These are phyloP conservation scores for Galaxias olidus DNA, from an alignment of 2,797 vertebrate species.

Conservation along the genomic window DNA sequence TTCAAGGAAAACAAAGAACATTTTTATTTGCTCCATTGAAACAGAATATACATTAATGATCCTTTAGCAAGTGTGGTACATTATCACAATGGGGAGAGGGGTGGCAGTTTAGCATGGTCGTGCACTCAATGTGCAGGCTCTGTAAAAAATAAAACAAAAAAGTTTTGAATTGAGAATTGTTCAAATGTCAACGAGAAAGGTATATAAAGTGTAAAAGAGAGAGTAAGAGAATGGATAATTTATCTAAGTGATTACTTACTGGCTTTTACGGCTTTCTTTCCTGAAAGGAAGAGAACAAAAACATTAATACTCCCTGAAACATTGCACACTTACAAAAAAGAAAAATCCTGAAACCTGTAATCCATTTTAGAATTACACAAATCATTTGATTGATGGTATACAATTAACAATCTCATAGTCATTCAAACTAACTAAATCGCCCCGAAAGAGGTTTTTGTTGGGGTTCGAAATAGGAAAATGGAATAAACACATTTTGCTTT, in stretches of 20 bases:
- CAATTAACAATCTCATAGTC: too few relatives aligned
- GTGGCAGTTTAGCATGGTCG: constrained; percentile 31
- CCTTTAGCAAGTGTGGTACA: constrained; percentile 20
- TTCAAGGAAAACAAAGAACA: constrained; percentile 38
- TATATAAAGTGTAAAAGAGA: neutral
- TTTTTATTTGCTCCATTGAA: constrained; percentile 72
- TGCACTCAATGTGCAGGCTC: constrained; percentile 67
- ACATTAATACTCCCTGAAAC: neutral
- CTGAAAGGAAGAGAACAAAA: constrained; percentile 39
- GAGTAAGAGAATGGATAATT: neutral
- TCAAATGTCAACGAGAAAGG: neutral
- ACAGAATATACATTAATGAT: constrained; percentile 49
- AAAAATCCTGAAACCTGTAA: neutral
- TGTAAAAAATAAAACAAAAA: constrained; percentile 37
- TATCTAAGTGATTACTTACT: constrained; percentile 65
- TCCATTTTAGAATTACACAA: too few relatives aligned
- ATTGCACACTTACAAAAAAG: neutral
- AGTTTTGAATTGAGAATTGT: constrained; percentile 6
- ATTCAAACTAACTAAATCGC: too few relatives aligned
- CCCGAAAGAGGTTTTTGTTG: too few relatives aligned
- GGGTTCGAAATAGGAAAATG: too few relatives aligned
- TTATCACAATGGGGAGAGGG: constrained; percentile 48
- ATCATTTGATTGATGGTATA: too few relatives aligned
- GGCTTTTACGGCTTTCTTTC: constrained; percentile 72
- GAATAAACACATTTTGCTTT: too few relatives aligned